phyloP scores from a whole-genome alignment of 2,113 vertebrate genomes.

The Saimiri boliviensis region DNA sequence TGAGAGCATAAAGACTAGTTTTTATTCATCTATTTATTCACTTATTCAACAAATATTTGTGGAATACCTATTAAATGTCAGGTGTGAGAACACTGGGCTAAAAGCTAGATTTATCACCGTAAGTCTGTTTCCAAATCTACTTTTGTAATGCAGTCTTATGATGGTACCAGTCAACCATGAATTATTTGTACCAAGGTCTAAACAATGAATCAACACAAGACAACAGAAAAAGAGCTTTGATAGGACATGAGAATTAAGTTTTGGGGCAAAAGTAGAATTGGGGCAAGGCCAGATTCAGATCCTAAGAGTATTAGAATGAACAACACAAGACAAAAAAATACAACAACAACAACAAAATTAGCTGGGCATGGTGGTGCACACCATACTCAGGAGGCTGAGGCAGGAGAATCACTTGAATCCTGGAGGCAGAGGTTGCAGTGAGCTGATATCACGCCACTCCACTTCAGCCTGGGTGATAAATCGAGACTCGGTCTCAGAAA shows the following conservation, averaged over 20 bases:
- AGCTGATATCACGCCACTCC: too few relatives aligned
- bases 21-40: conserved; percentile 1
- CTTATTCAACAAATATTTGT: not conserved
- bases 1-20: not conserved
- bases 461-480: too few relatives aligned
- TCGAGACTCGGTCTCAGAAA: too few relatives aligned
- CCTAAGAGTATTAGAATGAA: not conserved
- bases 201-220: not conserved
- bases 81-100: not conserved
- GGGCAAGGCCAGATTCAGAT: not conserved
- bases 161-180: not conserved
- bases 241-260: not conserved
- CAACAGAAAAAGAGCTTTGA: not conserved
- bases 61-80: not conserved
- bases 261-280: not conserved
- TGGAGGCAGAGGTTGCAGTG: too few relatives aligned
- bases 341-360: too few relatives aligned
- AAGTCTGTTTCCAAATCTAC: not conserved
- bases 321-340: not conserved
- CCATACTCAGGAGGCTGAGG: too few relatives aligned
- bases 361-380: too few relatives aligned
- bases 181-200: not conserved
- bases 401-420: too few relatives aligned
- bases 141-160: not conserved
- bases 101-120: not conserved